phyloP scores from a whole-genome alignment of 2,113 vertebrate species.

The Oncorhynchus clarkii region DNA sequence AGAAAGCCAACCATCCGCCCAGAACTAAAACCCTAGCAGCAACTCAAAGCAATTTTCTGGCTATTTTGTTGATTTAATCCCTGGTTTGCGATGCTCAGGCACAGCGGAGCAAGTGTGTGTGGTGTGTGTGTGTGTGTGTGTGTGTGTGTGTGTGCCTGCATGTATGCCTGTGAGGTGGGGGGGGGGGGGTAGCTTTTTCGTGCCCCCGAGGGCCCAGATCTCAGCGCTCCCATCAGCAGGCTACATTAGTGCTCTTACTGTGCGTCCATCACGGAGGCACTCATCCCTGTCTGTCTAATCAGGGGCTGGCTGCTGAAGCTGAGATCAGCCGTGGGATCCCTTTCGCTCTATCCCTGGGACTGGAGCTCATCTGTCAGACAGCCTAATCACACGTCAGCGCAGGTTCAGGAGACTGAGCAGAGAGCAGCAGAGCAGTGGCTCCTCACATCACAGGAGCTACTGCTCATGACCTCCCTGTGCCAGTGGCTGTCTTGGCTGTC shows the following conservation, averaged over 20 bases:
- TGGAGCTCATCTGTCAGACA: constrained; percentile 60
- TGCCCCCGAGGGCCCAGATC: constrained; percentile 39
- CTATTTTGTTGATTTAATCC: constrained; percentile 74
- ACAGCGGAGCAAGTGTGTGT: constrained; percentile 30
- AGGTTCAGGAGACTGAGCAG: constrained; percentile 34
- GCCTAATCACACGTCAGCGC: constrained; percentile 52
- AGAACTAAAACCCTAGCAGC: constrained; percentile 73
- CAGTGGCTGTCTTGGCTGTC: constrained; percentile 37
- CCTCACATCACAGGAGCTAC: constrained; percentile 43
- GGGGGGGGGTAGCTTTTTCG: constrained; percentile 13
- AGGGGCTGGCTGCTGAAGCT: constrained; percentile 14
- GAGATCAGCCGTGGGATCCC: constrained; percentile 44
- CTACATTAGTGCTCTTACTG: constrained; percentile 50
- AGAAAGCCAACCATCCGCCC: constrained; percentile 68
- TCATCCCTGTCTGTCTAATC: constrained; percentile 64
- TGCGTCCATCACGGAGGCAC: constrained; percentile 51
- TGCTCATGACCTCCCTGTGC: constrained; percentile 34
- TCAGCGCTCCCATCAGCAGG: constrained; percentile 48
- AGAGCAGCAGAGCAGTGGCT: not conserved
- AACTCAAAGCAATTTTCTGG: constrained; percentile 76
- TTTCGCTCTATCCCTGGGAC: constrained; percentile 16
- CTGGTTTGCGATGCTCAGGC: constrained; percentile 60
- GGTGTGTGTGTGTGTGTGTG: constrained; percentile 29
- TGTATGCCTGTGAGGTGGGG: constrained; percentile 15
- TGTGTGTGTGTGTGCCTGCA: constrained; percentile 18